These are phyloP conservation scores for Epiperipatus broadwayi DNA, from an alignment of 2,888 invertebrate genomes.

Conservation along the genomic window DNA sequence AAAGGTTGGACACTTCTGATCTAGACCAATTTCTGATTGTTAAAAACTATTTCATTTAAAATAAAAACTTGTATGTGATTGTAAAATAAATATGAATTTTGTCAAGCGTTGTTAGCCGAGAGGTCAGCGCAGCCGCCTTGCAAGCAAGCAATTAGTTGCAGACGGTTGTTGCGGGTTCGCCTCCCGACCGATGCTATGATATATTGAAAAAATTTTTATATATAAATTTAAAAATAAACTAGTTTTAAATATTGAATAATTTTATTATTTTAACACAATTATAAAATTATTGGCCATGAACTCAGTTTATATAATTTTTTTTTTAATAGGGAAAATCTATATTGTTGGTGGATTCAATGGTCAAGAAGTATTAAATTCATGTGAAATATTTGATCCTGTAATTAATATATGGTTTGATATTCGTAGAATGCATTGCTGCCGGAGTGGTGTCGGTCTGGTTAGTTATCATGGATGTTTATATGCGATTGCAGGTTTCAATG, in stretches of 20 bases:
- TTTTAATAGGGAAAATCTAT: slow-evolving; percentile 43
- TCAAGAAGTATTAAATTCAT: slow-evolving; percentile 48
- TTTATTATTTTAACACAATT: not conserved
- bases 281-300: not conserved
- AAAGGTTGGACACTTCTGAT: too few species aligned
- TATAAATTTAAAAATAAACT: too few species aligned
- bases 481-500: slow-evolving; percentile 63
- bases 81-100: too few species aligned
- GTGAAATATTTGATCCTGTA: slow-evolving; percentile 50
- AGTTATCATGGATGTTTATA: slow-evolving; percentile 46
- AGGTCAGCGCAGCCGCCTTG: too few species aligned
- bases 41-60: too few species aligned
- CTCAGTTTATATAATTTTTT: not conserved
- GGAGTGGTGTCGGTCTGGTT: slow-evolving; percentile 55
- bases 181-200: too few species aligned
- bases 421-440: slow-evolving; percentile 46
- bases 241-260: slow-evolving; percentile 13
- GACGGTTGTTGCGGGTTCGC: too few species aligned
- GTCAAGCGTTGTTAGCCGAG: too few species aligned
- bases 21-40: too few species aligned
- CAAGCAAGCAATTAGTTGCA: too few species aligned
- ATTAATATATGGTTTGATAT: slow-evolving; percentile 48
- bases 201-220: too few species aligned
- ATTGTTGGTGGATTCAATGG: slow-evolving; percentile 65
- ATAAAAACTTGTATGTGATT: too few species aligned